phyloP scores from a whole-genome alignment of 2,113 vertebrate species.

The Strix aluco region DNA sequence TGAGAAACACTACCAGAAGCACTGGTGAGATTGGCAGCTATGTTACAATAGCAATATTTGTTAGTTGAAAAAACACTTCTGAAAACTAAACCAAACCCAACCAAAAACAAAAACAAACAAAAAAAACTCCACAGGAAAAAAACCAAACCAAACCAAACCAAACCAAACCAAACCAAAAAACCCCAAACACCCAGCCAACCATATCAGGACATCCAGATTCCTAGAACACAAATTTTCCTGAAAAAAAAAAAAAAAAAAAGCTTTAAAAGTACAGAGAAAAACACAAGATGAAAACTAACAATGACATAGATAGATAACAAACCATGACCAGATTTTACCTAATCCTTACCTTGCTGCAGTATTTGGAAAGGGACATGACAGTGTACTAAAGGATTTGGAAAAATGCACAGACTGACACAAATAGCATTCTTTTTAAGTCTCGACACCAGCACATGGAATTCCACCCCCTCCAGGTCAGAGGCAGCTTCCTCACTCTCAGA shows the following conservation, averaged over 20 bases:
- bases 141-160: neutral
- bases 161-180: neutral
- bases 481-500: neutral
- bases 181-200: neutral
- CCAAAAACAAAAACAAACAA: neutral
- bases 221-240: neutral
- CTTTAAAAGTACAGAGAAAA: neutral
- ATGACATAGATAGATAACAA: neutral
- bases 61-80: neutral
- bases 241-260: neutral
- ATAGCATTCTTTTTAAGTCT: neutral
- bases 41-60: neutral
- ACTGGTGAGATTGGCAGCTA: neutral
- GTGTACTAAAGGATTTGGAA: neutral
- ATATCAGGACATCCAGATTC: neutral
- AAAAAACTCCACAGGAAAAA: neutral
- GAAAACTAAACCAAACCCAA: neutral
- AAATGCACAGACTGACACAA: neutral
- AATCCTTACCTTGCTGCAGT: neutral
- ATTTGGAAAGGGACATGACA: neutral
- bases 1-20: neutral
- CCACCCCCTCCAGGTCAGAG: neutral
- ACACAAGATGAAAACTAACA: neutral
- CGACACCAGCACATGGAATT: neutral
- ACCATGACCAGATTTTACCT: neutral